Percentiles rank a stretch among this genome's conserved stretches.
phyloP scores from a whole-genome alignment of 2,797 vertebrate species.

The Cossypha heuglini region DNA sequence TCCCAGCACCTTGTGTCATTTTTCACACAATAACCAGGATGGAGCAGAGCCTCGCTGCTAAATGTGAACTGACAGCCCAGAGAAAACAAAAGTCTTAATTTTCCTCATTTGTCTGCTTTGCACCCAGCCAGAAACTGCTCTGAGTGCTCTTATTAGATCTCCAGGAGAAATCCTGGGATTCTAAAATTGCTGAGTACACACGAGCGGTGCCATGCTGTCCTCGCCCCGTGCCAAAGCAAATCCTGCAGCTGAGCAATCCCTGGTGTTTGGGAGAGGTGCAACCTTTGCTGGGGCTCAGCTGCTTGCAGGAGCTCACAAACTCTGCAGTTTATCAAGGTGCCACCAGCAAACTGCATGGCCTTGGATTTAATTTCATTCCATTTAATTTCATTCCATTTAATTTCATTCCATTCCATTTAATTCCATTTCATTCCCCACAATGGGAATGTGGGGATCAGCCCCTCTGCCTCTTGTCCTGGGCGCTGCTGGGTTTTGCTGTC shows the following conservation, averaged over 20 bases:
- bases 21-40: not conserved
- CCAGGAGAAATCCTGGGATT: constrained; percentile 61
- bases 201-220: constrained; percentile 72
- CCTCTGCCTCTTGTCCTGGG: not conserved
- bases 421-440: fast-evolving
- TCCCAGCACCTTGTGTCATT: not conserved
- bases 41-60: not conserved
- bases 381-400: fast-evolving
- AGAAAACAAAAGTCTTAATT: not conserved
- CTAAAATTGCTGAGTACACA: constrained; percentile 71
- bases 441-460: not conserved
- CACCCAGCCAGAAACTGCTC: constrained; percentile 10
- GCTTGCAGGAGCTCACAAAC: not conserved
- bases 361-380: not conserved
- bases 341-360: not conserved
- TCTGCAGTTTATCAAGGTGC: not conserved
- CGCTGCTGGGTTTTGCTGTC: not conserved
- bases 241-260: constrained; percentile 56
- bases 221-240: constrained; percentile 77
- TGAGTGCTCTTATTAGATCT: constrained; percentile 45
- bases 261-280: not conserved
- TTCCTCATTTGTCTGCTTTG: constrained; percentile 29
- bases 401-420: too few species aligned
- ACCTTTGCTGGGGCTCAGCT: not conserved
- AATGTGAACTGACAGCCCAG: not conserved